Percentiles rank a stretch among this genome's conserved stretches.
phyloP scores from a whole-genome alignment of 2,113 vertebrate genomes.

The Elgaria multicarinata region DNA sequence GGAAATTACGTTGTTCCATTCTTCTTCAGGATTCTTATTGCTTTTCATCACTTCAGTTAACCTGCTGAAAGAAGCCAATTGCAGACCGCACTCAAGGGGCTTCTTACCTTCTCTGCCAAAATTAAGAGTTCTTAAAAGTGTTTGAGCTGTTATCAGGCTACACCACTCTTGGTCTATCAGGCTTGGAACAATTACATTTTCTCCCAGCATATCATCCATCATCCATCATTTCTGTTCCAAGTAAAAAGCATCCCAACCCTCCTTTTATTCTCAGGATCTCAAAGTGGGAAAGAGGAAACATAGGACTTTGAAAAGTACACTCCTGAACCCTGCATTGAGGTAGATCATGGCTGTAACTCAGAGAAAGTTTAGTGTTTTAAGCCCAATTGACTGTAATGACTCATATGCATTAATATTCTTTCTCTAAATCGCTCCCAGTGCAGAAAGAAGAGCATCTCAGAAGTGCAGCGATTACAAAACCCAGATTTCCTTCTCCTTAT shows the following conservation, averaged over 20 bases:
- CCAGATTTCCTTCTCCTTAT: background rate
- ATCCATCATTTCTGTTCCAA: background rate
- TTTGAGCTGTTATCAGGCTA: background rate
- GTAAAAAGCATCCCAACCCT: background rate
- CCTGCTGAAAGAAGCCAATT: background rate
- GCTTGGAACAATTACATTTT: background rate
- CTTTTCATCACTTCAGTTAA: slow-evolving; percentile 2
- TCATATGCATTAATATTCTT: background rate
- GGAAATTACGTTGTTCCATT: background rate
- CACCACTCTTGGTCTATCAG: background rate
- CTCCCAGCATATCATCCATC: too few relatives aligned
- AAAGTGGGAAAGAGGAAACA: background rate
- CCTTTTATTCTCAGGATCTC: background rate
- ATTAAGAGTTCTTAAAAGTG: background rate
- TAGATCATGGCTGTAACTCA: background rate
- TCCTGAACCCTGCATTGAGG: background rate
- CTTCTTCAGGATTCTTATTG: background rate
- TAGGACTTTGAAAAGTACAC: background rate
- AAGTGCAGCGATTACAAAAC: background rate
- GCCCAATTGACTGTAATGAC: background rate
- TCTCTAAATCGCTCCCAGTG: background rate
- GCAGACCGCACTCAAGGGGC: background rate
- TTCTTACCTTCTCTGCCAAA: background rate
- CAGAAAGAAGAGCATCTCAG: background rate
- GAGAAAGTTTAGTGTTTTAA: background rate